Evolutionary conservation across 1,140 invertebrate species (phyloP), one percentile per base, ranked within the genome.

Genomic region (Drosophila dunni): DNA sequence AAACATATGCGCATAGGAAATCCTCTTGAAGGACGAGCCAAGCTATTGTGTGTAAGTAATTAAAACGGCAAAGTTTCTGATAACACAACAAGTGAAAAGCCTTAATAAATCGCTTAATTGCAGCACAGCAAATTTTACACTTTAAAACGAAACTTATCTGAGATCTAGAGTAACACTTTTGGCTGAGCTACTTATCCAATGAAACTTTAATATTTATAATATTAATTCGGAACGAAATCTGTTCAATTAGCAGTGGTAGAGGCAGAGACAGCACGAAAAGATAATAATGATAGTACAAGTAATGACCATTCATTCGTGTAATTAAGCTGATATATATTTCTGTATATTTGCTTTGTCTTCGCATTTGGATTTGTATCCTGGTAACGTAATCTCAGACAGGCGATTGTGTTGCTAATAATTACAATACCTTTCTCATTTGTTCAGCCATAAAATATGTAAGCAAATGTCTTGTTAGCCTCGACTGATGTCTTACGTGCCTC

Each of bases 41-140:
- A 20, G 24, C 24, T 29, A 29, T 29, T 29, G 24, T 40, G 53
- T 56, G 17, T 40, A 82, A 88, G 83, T 85, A 86, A 85, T 85
- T 85, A 85, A 78, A 88, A 20, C 64, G 61, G 76, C 79, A 82
- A 86, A 88, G 82, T 85, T 85, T 82, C 78, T 79, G 79, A 88
- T 85, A 88, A 85, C 75, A 85, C 44, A 57, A 38, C 33, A 38
- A 65, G 61, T 57, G 17, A 68, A 63, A 78, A 56, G 56, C 51
- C 51, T 36, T 67, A 77, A 78, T 75, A 81, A 76, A 67, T 48
- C 60, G 69, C 69, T 45, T 81, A 81, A 81, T 81, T 81, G 64
- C 67, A 54, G 74, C 74, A 48, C 42, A 48, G 9, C 34, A 20
- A 64, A 51, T 40, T 62, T 24, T 6, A 34, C 10, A 50, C 45